Evolutionary conservation across 1,140 invertebrate species (phyloP).

Genomic region (Drosophila serrata): DNA sequence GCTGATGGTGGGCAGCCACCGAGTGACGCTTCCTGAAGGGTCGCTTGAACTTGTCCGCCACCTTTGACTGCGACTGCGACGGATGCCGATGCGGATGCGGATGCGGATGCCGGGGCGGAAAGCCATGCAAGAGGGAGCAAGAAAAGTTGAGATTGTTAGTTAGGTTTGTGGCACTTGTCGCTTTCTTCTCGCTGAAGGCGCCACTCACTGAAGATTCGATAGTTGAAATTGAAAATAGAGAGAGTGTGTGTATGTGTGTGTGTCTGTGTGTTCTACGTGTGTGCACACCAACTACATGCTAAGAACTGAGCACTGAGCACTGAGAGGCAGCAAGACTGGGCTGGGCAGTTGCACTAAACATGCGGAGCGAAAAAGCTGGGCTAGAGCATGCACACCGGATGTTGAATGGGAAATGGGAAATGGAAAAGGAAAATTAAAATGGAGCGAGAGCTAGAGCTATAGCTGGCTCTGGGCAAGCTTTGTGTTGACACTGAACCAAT

Average conservation of each 20-base stretch:
- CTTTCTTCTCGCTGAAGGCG: constrained; percentile 22
- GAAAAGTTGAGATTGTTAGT: constrained; percentile 23
- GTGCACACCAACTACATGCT: constrained; percentile 13
- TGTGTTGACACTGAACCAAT: constrained; percentile 22
- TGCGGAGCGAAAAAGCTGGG: not conserved
- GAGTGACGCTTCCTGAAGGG: constrained; percentile 95
- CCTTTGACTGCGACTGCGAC: constrained; percentile 89
- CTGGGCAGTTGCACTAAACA: constrained; percentile 18
- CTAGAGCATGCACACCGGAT: constrained; percentile 20
- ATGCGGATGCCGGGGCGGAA: not conserved
- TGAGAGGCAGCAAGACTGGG: constrained; percentile 25
- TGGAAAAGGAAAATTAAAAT: not conserved
- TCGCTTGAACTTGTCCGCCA: constrained; percentile 94
- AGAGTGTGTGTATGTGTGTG: not conserved
- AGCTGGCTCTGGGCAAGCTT: constrained; percentile 9
- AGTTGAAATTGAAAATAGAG: constrained; percentile 6
- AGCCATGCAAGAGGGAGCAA: constrained; percentile 47
- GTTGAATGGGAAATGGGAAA: constrained; percentile 5
- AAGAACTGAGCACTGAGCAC: not conserved
- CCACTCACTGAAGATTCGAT: constrained; percentile 40
- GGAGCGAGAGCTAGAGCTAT: constrained; percentile 4
- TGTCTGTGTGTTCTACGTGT: constrained; percentile 11
- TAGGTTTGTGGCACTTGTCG: constrained; percentile 3
- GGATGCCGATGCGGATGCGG: constrained; percentile 1
- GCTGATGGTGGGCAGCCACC: constrained; percentile 92